Evolutionary conservation across 2,797 vertebrate genomes (phyloP), one percentile per base, ranked within the genome.

Genomic region (Rachycentron canadum): DNA sequence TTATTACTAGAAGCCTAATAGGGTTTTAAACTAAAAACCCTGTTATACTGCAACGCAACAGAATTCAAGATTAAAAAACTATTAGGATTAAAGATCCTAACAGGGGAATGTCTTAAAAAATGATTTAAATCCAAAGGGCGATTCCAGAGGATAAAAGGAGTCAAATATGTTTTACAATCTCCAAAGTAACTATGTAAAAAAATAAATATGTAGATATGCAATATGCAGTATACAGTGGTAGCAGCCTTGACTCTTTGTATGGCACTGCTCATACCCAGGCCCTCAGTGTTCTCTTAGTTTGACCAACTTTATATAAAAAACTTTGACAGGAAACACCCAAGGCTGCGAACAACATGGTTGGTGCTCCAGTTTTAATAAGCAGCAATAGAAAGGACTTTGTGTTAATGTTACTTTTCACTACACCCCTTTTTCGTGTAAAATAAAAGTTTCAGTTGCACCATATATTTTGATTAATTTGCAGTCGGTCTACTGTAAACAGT

Each of bases 381-480:
- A 25, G n/a, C 50, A 52, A 55, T 14, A 40, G 14, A 17, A n/a
- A 3, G 6, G 16, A 3, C 21, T 13, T 66, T 26, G 23, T 50
- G 7, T 23, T 49, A 25, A 32, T 38, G 3, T 21, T 38, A 14
- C 21, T 56, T 73, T 73, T 36, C 13, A 26, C 25, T 17, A 34
- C 47, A 49, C 68, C 47, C 32, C 63, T 17, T 65, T 43, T 58
- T 66, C 32, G 43, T 43, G 47, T 26, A 0, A 23, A 69, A 47
- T 45, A 23, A 65, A 61, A 60, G 26, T 47, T 45, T 41, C 19
- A 47, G 23, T 63, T 63, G 23, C 43, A 23, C 49, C 52, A 73
- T 17, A 59, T 25, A 32, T 60, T 45, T 68, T 56, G 41, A 21
- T 45, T 78, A 26, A 74, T 80, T 68, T 69, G 28, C 34, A 52